Base-by-base conservation (phyloP, 1,140 invertebrate species). In the Drosophila navojoa region DNA sequence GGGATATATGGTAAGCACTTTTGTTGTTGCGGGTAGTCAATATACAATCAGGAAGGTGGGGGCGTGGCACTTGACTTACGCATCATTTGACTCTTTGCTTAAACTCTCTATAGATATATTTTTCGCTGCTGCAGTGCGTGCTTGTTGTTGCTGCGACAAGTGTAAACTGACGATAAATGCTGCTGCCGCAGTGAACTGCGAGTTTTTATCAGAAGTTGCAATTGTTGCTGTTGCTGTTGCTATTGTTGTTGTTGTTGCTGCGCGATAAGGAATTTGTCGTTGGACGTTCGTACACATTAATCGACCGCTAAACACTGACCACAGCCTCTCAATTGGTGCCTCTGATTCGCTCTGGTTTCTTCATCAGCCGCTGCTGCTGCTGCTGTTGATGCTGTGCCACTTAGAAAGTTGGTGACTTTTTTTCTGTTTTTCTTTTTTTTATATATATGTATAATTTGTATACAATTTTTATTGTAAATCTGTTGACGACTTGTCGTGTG, bases 321-420 rank as follows among this genome's bases (percentile, higher is more conserved):
- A 32, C 49, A 54, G 27, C 38, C 44, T 38, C 53, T 55, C 42
- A 35, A 57, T 54, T 27, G 55, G n/a, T 49, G 38, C 9, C 27
- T 19, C 22, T 4, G 27, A 27, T 40, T 19, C n/a, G 27, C 32
- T 63, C 22, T 50, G 50, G 55, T 53, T 45, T 40, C 29, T 54
- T 58, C 44, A 47, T 58, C 42, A 32, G 44, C 27, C 57, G 15
- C 50, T n/a, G 42, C 40, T 13, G 40, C 19, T n/a, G 40, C 40
- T 13, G 38, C 40, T 29, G 27, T 4, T 29, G 27, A 4, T 29
- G 15, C n/a, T 16, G 42, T 9, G n/a, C 5, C 40, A 27, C 45
- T 60, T 49, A 77, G 82, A 86, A 85, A 85, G 82, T 79, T 75
- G 68, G 63, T 45, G 42, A 45, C 7, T 45, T 44, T 44, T 44